phyloP scores from a whole-genome alignment of 2,888 invertebrate species.

The Drosophila buzzatii region DNA sequence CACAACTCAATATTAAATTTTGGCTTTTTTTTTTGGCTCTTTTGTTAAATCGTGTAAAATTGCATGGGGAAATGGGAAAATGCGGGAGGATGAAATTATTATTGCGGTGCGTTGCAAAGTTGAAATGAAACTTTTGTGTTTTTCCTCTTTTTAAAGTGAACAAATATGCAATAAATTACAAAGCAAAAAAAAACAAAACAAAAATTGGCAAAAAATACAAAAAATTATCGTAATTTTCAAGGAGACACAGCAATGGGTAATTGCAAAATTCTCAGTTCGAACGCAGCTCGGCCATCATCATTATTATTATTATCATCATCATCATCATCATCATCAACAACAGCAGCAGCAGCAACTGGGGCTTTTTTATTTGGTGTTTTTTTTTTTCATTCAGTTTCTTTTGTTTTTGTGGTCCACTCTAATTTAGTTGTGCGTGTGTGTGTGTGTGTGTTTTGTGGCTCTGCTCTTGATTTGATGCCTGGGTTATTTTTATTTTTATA shows the following conservation, averaged over 20 bases:
- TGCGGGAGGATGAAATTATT: not conserved
- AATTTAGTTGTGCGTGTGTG: conserved; percentile 29
- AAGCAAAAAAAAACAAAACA: conserved; percentile 33
- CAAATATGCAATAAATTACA: conserved; percentile 68
- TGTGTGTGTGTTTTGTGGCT: conserved; percentile 10
- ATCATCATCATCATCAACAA: not conserved
- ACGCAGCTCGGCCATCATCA: conserved; percentile 29
- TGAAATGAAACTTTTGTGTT: conserved; percentile 38
- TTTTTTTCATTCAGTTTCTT: conserved; percentile 19
- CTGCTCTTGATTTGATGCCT: conserved; percentile 42
- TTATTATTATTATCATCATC: conserved; percentile 1
- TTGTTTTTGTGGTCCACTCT: conserved; percentile 24
- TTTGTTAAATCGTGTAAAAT: conserved; percentile 1
- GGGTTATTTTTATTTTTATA: conserved; percentile 19
- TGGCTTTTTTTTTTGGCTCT: not conserved
- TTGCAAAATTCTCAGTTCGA: conserved; percentile 54
- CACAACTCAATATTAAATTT: conserved; percentile 71
- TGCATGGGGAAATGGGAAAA: not conserved
- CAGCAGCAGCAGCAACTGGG: conserved; percentile 35
- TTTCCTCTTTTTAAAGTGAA: conserved; percentile 16
- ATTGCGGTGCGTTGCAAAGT: conserved; percentile 1
- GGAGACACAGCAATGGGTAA: conserved; percentile 52
- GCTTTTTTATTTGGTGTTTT: conserved; percentile 29
- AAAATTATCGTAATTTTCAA: conserved; percentile 50
- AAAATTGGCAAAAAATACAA: conserved; percentile 20